These are phyloP conservation scores for Penaeus chinensis DNA, from an alignment of 1,140 invertebrate species.

Conservation along the genomic window DNA sequence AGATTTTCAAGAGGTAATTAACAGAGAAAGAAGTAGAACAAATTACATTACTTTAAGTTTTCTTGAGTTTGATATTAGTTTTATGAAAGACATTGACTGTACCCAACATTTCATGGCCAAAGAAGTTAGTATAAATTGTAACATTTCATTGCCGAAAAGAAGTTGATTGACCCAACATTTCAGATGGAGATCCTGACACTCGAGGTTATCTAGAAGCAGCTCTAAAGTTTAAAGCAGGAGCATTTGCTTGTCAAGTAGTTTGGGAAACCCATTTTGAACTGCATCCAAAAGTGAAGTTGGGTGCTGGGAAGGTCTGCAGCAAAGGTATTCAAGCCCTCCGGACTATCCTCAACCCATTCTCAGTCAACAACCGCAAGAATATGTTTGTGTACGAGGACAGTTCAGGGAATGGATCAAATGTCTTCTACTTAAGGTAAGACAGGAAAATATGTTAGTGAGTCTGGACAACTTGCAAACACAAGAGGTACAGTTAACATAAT, in stretches of 20 bases:
- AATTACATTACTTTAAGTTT: background rate
- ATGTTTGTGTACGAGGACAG: conserved; percentile 85
- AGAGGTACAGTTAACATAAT: too few species aligned
- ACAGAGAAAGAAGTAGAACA: background rate
- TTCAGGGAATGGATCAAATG: conserved; percentile 69
- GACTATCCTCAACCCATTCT: conserved; percentile 78
- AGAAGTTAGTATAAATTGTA: too few species aligned
- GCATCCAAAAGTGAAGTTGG: conserved; percentile 79
- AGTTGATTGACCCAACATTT: conserved; percentile 43
- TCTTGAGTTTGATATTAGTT: background rate
- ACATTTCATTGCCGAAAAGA: background rate
- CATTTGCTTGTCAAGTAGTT: conserved; percentile 80
- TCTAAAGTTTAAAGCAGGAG: conserved; percentile 74
- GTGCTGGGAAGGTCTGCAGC: conserved; percentile 57
- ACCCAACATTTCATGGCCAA: too few species aligned
- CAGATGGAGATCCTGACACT: conserved; percentile 64
- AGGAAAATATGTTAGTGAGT: too few species aligned
- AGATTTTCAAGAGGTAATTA: background rate
- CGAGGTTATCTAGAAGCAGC: conserved; percentile 70
- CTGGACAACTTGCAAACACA: too few species aligned
- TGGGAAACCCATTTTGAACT: conserved; percentile 80
- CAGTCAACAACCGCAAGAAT: conserved; percentile 81
- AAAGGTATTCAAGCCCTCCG: conserved; percentile 73
- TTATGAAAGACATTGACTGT: background rate
- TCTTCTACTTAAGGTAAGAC: conserved; percentile 62